Evolutionary conservation across 2,113 vertebrate species (phyloP).

Genomic region (Melanocharis versteri): DNA sequence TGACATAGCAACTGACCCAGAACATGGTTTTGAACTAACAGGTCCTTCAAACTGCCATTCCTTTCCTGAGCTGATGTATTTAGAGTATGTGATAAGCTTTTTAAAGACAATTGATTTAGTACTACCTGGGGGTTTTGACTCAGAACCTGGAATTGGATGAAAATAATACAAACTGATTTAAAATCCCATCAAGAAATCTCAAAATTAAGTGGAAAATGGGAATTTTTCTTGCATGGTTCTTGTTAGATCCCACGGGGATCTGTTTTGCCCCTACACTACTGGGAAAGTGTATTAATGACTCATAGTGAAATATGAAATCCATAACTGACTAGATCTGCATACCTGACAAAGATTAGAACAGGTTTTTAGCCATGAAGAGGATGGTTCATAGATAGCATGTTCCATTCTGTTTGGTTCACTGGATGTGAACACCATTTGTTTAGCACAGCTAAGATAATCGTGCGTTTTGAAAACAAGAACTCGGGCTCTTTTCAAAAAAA

Average conservation of each 20-base stretch:
- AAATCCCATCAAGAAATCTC: neutral
- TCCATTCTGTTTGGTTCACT: neutral
- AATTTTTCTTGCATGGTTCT: too few relatives aligned
- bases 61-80: neutral
- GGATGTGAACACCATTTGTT: neutral
- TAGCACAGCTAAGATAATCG: neutral
- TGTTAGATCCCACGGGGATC: neutral
- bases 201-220: neutral
- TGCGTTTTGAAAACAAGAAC: neutral
- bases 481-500: neutral
- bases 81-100: neutral
- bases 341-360: neutral
- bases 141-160: neutral
- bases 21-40: neutral
- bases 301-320: neutral
- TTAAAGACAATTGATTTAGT: neutral
- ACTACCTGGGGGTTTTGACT: neutral
- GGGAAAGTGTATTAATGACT: neutral
- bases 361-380: neutral
- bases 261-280: neutral
- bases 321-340: neutral
- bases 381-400: neutral
- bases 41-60: neutral
- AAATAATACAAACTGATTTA: neutral
- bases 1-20: neutral